phyloP scores from a whole-genome alignment of 1,140 invertebrate genomes.

The Oreohelix idahoensis region DNA sequence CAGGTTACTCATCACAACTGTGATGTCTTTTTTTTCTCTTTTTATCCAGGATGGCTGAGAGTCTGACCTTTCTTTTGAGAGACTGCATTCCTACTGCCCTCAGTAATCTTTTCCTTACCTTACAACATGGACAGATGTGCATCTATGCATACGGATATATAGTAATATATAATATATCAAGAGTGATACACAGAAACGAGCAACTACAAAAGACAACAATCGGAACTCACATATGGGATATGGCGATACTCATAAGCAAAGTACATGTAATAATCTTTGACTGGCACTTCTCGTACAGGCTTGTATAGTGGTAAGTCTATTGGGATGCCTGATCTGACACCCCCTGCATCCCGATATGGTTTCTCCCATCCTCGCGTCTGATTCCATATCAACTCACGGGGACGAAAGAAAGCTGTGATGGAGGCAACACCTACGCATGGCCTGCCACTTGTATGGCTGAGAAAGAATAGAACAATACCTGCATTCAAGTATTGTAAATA shows the following conservation, averaged over 20 bases:
- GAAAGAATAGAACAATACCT: too few species aligned
- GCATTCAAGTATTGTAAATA: too few species aligned
- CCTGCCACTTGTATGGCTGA: constrained; percentile 73
- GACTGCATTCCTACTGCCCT: too few species aligned
- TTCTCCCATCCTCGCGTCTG: constrained; percentile 35
- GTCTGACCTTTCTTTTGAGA: too few species aligned
- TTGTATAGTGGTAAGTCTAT: constrained; percentile 37
- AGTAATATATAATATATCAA: too few species aligned
- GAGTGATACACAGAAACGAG: not conserved
- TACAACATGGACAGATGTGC: too few species aligned
- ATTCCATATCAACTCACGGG: constrained; percentile 46
- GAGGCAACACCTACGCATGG: constrained; percentile 85
- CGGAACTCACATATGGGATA: constrained; percentile 52
- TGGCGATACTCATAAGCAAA: constrained; percentile 46
- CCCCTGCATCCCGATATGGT: constrained; percentile 30
- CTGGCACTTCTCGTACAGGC: constrained; percentile 29
- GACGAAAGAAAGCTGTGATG: constrained; percentile 79
- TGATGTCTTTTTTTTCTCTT: too few species aligned
- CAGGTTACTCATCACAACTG: too few species aligned
- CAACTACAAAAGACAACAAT: not conserved
- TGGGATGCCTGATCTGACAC: not conserved
- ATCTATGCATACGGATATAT: too few species aligned
- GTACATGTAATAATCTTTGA: constrained; percentile 44
- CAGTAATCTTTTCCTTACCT: too few species aligned
- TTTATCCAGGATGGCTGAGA: too few species aligned